These are phyloP conservation scores for Sturmia bella DNA, from an alignment of 2,888 invertebrate genomes.

Conservation along the genomic window DNA sequence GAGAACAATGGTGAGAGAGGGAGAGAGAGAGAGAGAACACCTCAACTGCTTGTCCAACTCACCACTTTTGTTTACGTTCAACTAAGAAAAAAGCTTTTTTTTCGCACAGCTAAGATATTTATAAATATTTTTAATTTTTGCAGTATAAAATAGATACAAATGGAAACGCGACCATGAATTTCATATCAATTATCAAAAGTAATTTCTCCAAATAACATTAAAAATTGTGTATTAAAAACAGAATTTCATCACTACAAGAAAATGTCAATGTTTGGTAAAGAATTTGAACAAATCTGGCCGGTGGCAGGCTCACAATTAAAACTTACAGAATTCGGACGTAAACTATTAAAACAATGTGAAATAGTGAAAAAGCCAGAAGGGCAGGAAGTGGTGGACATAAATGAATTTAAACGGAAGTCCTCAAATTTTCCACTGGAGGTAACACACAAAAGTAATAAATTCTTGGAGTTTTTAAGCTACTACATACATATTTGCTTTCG, in stretches of 20 bases:
- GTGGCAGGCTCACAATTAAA: slow-evolving; percentile 53
- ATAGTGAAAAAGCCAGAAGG: slow-evolving; percentile 70
- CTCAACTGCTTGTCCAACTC: neutral
- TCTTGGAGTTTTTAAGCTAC: no score
- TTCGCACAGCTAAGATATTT: slow-evolving; percentile 24
- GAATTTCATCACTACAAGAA: neutral
- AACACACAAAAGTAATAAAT: neutral
- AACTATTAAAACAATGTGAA: slow-evolving; percentile 73
- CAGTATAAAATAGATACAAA: neutral
- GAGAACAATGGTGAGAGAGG: no score
- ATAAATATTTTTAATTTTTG: neutral
- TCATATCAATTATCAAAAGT: slow-evolving; percentile 16
- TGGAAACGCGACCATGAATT: neutral
- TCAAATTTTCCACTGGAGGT: slow-evolving; percentile 76
- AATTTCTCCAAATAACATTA: neutral
- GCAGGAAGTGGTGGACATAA: slow-evolving; percentile 69
- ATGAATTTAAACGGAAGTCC: slow-evolving; percentile 73
- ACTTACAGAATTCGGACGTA: slow-evolving; percentile 73
- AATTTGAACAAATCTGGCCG: slow-evolving; percentile 76
- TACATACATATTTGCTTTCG: neutral
- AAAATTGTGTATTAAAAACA: neutral
- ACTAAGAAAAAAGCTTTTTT: slow-evolving; percentile 28
- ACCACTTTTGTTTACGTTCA: slow-evolving; percentile 32
- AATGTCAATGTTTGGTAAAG: slow-evolving; percentile 76
- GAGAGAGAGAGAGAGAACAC: neutral